Evolutionary conservation across 1,140 invertebrate species (phyloP), one percentile per base, ranked within the genome.

Genomic region (Sipha flava): DNA sequence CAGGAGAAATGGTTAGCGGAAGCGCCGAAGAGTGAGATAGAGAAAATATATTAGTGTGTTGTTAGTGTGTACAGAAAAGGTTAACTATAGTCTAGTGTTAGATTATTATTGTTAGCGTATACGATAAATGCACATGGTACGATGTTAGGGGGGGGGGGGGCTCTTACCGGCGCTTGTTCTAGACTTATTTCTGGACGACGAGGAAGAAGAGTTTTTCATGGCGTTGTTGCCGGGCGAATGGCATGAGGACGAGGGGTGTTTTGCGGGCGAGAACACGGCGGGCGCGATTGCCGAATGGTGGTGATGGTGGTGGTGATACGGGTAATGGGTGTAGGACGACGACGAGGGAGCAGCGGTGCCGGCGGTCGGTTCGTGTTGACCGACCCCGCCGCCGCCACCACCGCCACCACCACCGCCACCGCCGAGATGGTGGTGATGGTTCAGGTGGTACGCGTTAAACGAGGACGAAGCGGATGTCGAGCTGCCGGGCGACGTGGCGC

Each of bases 101-200:
- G n/a, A n/a, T n/a, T n/a, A n/a, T n/a, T n/a, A n/a, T n/a, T n/a
- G n/a, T n/a, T 40, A 54, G 57, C 9, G 57, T 40, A 16, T 59
- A 40, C 16, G 9, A 62, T 40, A 62, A 57, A n/a, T 40, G 37
- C 37, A 18, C 14, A 40, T 16, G 18, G 23, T 23, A 29, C 29
- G 45, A 45, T 31, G 29, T 7, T 47, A 49, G 23, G 12, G 49
- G 80, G n/a, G 16, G 16, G 57, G 73, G 49, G 79, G 62, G n/a
- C n/a, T n/a, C 82, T 83, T 82, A 83, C 82, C 82, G 81, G 82
- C 82, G 80, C 82, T 83, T 37, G 82, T 83, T 81, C 82, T 81
- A 66, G 82, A 82, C 68, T 83, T 83, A 77, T 81, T 83, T 79
- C 82, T 82, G 68, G 81, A 81, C 29, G 79, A 68, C 37, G 80